phyloP scores from a whole-genome alignment of 2,113 vertebrate species.

The Sphyrna mokarran region DNA sequence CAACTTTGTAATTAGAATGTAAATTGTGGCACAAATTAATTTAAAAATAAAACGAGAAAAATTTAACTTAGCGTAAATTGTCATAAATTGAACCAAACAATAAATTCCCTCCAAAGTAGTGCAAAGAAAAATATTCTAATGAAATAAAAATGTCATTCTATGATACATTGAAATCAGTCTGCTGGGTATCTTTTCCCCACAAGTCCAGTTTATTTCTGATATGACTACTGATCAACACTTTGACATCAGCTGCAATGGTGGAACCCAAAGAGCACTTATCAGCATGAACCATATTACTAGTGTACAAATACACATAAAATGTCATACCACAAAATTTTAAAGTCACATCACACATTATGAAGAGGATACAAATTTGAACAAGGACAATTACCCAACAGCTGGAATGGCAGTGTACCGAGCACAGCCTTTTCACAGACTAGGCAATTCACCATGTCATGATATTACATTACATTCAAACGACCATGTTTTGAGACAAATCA shows the following conservation, averaged over 20 bases:
- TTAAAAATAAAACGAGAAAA: not conserved
- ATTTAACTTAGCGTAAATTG: not conserved
- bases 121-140: not conserved
- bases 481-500: conserved; percentile 27
- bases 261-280: conserved; percentile 25
- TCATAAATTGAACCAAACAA: not conserved
- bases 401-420: conserved; percentile 27
- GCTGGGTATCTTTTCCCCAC: conserved; percentile 26
- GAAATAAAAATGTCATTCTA: not conserved
- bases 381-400: conserved; percentile 27
- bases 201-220: conserved; percentile 36
- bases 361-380: conserved; percentile 25
- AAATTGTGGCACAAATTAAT: not conserved
- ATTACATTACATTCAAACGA: conserved; percentile 33
- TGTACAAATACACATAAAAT: conserved; percentile 36
- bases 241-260: conserved; percentile 29
- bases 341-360: conserved; percentile 24
- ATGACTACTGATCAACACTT: conserved; percentile 31
- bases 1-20: not conserved
- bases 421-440: conserved; percentile 25
- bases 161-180: not conserved
- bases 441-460: conserved; percentile 37
- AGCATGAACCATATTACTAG: conserved; percentile 35
- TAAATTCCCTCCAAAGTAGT: not conserved
- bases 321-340: conserved; percentile 30